A percentile compares a stretch with the other conserved stretches of the same genome.
Conservation (phyloP, 2,113 vertebrate species). For the Passer montanus region DNA sequence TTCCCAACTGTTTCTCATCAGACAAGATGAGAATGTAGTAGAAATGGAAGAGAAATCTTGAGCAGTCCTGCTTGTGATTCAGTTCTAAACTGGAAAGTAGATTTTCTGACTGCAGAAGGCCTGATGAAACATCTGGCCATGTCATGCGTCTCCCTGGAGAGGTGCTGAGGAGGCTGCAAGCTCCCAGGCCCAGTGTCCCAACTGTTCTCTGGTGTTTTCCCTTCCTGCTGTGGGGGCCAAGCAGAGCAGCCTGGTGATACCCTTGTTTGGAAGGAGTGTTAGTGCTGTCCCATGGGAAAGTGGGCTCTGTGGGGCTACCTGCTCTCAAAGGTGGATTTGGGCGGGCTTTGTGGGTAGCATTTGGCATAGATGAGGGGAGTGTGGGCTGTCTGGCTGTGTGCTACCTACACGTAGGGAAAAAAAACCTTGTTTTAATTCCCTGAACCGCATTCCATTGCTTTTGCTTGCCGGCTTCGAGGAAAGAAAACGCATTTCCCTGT, state of each 20-base stretch:
- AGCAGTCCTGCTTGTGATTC: not conserved
- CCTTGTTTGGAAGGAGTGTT: not conserved
- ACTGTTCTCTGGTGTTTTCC: not conserved
- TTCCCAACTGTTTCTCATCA: not conserved
- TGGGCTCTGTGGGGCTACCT: not conserved
- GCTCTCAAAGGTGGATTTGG: not conserved
- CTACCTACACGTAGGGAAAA: fast-evolving
- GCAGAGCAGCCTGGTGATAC: not conserved
- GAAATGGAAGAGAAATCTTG: not conserved
- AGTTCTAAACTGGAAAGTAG: not conserved
- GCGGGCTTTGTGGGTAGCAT: not conserved
- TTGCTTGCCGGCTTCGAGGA: conserved; percentile 3
- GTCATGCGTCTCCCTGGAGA: not conserved
- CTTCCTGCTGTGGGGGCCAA: not conserved
- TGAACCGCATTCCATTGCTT: not conserved
- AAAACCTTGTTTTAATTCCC: not conserved
- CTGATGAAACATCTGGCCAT: not conserved
- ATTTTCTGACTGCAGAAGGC: not conserved
- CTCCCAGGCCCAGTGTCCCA: fast-evolving
- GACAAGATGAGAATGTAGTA: not conserved
- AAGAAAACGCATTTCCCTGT: not conserved
- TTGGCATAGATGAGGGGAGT: not conserved
- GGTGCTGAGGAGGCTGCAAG: not conserved
- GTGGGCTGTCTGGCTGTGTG: not conserved
- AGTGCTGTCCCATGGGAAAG: not conserved